These are phyloP conservation scores for Leptoteleia sp. DNA, from an alignment of 1,140 invertebrate genomes.

Conservation along the genomic window DNA sequence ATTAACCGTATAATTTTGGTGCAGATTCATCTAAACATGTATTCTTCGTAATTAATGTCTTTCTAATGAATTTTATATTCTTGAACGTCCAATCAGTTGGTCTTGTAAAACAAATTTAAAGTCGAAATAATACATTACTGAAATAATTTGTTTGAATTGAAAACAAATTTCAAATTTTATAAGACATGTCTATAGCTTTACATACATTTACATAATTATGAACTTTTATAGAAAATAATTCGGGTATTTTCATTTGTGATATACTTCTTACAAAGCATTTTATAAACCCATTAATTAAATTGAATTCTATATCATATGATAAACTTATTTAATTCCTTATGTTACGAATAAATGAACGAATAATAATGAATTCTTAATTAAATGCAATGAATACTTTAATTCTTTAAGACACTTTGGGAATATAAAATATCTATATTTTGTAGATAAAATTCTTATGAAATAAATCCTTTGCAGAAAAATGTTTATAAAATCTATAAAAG, in stretches of 20 bases:
- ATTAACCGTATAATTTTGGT: background rate
- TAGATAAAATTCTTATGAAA: no score
- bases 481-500: no score
- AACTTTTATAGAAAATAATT: slow-evolving; percentile 2
- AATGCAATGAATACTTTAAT: no score
- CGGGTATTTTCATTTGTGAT: slow-evolving; percentile 8
- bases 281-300: background rate
- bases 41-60: slow-evolving; percentile 1
- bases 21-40: background rate
- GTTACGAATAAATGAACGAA: no score
- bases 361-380: no score
- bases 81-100: background rate
- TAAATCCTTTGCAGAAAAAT: no score
- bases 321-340: no score
- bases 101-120: background rate
- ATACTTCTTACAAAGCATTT: background rate
- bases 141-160: slow-evolving; percentile 16
- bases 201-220: slow-evolving; percentile 8
- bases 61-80: background rate
- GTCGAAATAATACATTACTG: background rate
- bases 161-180: slow-evolving; percentile 9
- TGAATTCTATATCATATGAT: slow-evolving; percentile 1
- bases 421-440: no score
- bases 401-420: no score
- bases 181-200: slow-evolving; percentile 5